Evolutionary conservation across 2,797 vertebrate genomes (phyloP).

Genomic region (Karalla daura): DNA sequence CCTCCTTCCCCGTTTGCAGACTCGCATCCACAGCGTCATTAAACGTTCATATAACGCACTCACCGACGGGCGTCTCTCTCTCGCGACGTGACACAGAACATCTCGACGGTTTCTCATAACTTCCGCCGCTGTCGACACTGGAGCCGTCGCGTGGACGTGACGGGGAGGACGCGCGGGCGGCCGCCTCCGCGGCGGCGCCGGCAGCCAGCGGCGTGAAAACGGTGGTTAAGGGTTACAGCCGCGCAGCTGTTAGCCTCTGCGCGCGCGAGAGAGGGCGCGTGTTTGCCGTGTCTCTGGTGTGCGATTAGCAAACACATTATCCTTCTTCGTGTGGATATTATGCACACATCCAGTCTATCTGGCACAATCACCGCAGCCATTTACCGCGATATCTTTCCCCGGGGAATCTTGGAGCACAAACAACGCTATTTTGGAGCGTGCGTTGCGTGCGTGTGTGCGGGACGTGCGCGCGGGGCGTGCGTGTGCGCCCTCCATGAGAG

Average conservation of each 20-base stretch:
- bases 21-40: constrained; percentile 22
- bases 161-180: constrained; percentile 57
- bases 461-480: constrained; percentile 27
- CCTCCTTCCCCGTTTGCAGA: neutral
- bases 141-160: constrained; percentile 37
- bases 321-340: constrained; percentile 77
- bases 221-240: constrained; percentile 78
- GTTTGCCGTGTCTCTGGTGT: constrained; percentile 75
- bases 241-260: constrained; percentile 72
- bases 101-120: constrained; percentile 59
- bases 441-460: constrained; percentile 36
- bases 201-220: constrained; percentile 66
- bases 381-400: constrained; percentile 73
- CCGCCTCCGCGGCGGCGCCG: constrained; percentile 56
- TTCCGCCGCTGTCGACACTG: constrained; percentile 56
- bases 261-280: constrained; percentile 49
- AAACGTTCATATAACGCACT: constrained; percentile 31
- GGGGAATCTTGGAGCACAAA: constrained; percentile 71
- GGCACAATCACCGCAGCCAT: constrained; percentile 77
- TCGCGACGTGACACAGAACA: constrained; percentile 36
- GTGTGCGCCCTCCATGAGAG: constrained; percentile 50
- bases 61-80: constrained; percentile 38
- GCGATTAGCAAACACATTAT: constrained; percentile 82
- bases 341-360: constrained; percentile 81
- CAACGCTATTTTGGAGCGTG: constrained; percentile 58